Evolutionary conservation across 2,888 invertebrate species (phyloP).

Genomic region (Melipona beecheii): DNA sequence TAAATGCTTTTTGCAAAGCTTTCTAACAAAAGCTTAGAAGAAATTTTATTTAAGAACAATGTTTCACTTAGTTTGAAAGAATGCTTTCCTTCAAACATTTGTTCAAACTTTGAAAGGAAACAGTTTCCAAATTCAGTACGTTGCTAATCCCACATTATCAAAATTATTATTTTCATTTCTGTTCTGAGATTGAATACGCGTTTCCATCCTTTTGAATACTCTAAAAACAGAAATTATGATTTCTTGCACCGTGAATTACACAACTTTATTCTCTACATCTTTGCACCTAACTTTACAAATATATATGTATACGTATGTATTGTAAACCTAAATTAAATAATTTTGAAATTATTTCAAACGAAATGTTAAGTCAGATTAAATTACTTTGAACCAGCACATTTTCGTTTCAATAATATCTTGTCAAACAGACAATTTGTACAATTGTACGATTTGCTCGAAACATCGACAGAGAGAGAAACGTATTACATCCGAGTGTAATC

Average conservation of each 20-base stretch:
- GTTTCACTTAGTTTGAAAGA: background rate
- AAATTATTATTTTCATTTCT: background rate
- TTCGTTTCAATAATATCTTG: no score
- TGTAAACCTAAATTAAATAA: no score
- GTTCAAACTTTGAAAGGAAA: background rate
- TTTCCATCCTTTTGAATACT: background rate
- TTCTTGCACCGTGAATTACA: no score
- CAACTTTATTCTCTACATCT: no score
- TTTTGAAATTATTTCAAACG: no score
- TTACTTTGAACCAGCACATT: no score
- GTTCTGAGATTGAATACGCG: background rate
- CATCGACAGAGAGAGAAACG: no score
- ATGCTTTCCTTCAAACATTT: background rate
- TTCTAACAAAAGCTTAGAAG: background rate
- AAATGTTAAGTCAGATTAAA: no score
- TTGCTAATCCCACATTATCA: background rate
- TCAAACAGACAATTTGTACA: no score
- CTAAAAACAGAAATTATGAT: background rate
- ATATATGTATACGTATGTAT: no score
- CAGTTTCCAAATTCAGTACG: background rate
- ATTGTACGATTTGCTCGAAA: no score
- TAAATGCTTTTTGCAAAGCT: background rate
- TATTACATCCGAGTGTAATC: background rate
- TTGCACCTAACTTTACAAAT: no score
- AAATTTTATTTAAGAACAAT: background rate